phyloP scores from a whole-genome alignment of 2,113 vertebrate species.

The Oxyruncus cristatus region DNA sequence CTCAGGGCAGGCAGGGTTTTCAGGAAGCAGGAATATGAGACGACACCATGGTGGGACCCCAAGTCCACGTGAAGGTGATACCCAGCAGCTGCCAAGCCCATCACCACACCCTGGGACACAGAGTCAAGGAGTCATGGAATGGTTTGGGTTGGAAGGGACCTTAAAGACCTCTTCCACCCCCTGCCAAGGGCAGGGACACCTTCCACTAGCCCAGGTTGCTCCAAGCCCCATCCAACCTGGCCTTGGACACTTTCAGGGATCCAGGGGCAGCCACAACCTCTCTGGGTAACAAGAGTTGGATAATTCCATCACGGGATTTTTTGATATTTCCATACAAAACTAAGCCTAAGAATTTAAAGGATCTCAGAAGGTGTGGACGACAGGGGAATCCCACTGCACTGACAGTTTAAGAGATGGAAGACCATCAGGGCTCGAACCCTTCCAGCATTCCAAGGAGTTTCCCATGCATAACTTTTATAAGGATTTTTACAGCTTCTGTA shows the following conservation, averaged over 20 bases:
- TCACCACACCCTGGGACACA: neutral
- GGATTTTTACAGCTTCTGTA: neutral
- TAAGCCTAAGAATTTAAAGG: neutral
- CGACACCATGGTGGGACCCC: fast-evolving
- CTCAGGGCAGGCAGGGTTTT: fast-evolving
- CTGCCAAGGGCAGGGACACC: neutral
- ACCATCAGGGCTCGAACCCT: neutral
- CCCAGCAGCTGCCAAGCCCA: neutral
- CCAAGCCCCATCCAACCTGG: neutral
- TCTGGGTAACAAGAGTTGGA: neutral
- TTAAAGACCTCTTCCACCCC: neutral
- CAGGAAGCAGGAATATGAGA: neutral
- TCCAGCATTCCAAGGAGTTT: neutral
- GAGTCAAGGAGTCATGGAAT: fast-evolving
- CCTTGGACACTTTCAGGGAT: neutral
- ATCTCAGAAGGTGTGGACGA: neutral
- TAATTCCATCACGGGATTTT: neutral
- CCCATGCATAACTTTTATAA: fast-evolving
- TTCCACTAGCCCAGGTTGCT: neutral
- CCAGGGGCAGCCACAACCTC: neutral
- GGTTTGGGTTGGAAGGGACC: neutral
- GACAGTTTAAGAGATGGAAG: fast-evolving
- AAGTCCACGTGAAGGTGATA: fast-evolving
- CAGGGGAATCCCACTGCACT: neutral
- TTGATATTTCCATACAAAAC: neutral